Conservation (phyloP, 2,888 invertebrate species). For the Lacanobia wlatinum region DNA sequence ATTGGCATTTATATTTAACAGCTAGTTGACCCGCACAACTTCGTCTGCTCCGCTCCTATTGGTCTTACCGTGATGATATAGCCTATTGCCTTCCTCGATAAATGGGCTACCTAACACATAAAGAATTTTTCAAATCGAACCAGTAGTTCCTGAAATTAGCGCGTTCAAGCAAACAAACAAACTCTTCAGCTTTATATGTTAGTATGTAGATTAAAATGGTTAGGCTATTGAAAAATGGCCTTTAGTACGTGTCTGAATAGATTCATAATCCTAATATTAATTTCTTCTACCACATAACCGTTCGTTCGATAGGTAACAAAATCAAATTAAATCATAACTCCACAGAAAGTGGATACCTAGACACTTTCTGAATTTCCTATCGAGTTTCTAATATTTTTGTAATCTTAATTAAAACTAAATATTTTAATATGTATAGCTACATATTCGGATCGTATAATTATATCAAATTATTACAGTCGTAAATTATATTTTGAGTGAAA, state of each 20-base stretch:
- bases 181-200: too few relatives aligned
- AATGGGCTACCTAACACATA: too few relatives aligned
- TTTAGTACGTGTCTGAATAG: neutral
- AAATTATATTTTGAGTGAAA: slow-evolving; percentile 58
- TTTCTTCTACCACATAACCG: neutral
- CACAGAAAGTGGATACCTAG: slow-evolving; percentile 15
- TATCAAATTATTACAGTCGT: slow-evolving; percentile 42
- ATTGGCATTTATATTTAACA: too few relatives aligned
- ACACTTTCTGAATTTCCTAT: slow-evolving; percentile 43
- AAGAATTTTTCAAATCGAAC: too few relatives aligned
- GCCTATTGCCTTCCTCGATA: too few relatives aligned
- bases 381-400: slow-evolving; percentile 52
- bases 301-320: neutral
- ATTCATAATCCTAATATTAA: neutral
- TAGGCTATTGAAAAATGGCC: neutral
- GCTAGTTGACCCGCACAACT: too few relatives aligned
- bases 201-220: too few relatives aligned
- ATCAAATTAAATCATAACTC: neutral
- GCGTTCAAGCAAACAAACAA: too few relatives aligned
- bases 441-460: slow-evolving; percentile 49
- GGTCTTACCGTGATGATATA: too few relatives aligned
- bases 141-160: too few relatives aligned
- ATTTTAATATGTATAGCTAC: slow-evolving; percentile 35
- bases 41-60: too few relatives aligned
- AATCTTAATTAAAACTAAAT: slow-evolving; percentile 46